These are phyloP conservation scores for Oryzias dopingdopingensis DNA, from an alignment of 2,797 vertebrate species.

Conservation along the genomic window DNA sequence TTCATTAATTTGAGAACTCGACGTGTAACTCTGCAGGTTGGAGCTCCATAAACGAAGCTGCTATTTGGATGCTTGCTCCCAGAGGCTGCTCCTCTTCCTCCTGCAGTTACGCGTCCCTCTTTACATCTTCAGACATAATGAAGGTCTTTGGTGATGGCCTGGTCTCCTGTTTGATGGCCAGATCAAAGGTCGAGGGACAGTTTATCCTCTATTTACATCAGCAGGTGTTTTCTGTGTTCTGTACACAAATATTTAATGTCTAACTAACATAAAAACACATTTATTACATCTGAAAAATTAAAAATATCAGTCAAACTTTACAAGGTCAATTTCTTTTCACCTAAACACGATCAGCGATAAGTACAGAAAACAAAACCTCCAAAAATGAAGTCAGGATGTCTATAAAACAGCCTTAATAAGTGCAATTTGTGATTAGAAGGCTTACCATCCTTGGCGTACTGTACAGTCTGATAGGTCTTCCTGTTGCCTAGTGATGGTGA, in stretches of 20 bases:
- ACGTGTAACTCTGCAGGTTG: too few relatives aligned
- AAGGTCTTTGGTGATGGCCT: slow-evolving; percentile 42
- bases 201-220: slow-evolving; percentile 32
- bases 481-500: slow-evolving; percentile 73
- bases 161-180: slow-evolving; percentile 63
- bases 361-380: not conserved
- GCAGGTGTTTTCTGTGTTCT: slow-evolving; percentile 56
- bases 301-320: not conserved
- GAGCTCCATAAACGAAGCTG: not conserved
- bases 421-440: slow-evolving; percentile 30
- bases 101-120: slow-evolving; percentile 18
- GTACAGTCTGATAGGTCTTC: slow-evolving; percentile 44
- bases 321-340: too few relatives aligned
- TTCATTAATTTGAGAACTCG: too few relatives aligned
- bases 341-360: too few relatives aligned
- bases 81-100: slow-evolving; percentile 17
- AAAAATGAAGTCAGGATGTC: not conserved
- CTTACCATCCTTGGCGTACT: slow-evolving; percentile 34
- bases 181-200: slow-evolving; percentile 67
- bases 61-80: slow-evolving; percentile 8
- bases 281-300: not conserved
- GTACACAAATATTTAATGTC: slow-evolving; percentile 7
- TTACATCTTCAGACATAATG: slow-evolving; percentile 45
- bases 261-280: not conserved
- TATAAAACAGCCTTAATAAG: slow-evolving; percentile 21